Evolutionary conservation across 2,888 invertebrate genomes (phyloP).

Genomic region (Spodoptera picta): DNA sequence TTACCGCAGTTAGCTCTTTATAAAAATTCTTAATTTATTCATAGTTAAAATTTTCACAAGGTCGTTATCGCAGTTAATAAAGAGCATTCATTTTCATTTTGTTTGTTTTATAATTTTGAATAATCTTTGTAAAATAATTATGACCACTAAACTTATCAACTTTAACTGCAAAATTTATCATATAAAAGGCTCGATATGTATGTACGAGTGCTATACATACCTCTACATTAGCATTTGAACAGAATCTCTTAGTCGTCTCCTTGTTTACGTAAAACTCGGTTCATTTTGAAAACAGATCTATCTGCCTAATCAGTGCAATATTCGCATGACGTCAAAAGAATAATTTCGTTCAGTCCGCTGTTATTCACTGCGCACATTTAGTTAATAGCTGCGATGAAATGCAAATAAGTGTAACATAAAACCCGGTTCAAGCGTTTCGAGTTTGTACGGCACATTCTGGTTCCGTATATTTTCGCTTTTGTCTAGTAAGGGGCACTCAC

Average conservation of each 20-base stretch:
- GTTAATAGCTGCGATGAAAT: slow-evolving; percentile 42
- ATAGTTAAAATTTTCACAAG: no score
- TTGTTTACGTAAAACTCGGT: slow-evolving; percentile 12
- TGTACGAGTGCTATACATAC: neutral
- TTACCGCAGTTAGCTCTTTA: no score
- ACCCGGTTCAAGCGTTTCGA: slow-evolving; percentile 9
- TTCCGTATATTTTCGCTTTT: slow-evolving; percentile 17
- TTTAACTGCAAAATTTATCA: slow-evolving; percentile 27
- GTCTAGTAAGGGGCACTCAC: neutral
- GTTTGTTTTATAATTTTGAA: slow-evolving; percentile 3
- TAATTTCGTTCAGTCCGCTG: slow-evolving; percentile 33
- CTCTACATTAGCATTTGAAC: slow-evolving; percentile 20
- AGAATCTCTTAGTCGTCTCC: slow-evolving; percentile 13
- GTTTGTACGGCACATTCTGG: slow-evolving; percentile 7
- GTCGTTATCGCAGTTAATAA: no score
- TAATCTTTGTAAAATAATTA: neutral
- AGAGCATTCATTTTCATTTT: neutral
- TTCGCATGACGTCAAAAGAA: slow-evolving; percentile 42
- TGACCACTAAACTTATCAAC: neutral
- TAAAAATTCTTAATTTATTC: no score
- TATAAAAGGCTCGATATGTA: slow-evolving; percentile 25
- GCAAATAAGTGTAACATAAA: slow-evolving; percentile 41
- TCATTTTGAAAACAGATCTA: slow-evolving; percentile 16
- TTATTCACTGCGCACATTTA: slow-evolving; percentile 30
- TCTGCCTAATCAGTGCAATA: slow-evolving; percentile 28